Base-by-base conservation (phyloP, 2,797 vertebrate genomes). In the Chelidonichthys spinosus region DNA sequence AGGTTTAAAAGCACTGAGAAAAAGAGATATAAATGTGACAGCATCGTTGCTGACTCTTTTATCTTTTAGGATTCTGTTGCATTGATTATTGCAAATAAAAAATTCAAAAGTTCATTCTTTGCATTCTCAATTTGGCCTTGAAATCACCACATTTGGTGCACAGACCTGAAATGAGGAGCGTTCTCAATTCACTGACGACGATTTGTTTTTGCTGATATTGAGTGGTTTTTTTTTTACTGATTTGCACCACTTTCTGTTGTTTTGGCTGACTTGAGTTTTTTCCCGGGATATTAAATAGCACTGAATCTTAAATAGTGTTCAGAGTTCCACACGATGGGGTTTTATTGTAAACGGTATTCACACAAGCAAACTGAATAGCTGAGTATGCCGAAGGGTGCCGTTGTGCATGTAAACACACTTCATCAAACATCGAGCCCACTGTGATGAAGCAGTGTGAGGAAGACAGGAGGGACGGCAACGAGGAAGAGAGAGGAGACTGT, bases 401-500 rank as follows among this genome's bases (percentile, higher is more conserved):
- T 17, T 52, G 5, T 39, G 55, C 62, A 46, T 40, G 61, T 76
- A 66, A 90, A 84, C 69, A 79, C 52, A 65, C 11, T 72, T 4
- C 43, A 66, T 83, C 58, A 79, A 42, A 50, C 9, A 47, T 58
- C 11, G 7, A 35, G 18, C 33, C 17, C 53, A 39, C 42, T 87
- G 39, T 76, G 61, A 78, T 78, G 66, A 84, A 68, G 36, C 35
- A 33, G 44, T 49, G 64, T 65, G 60, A 73, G 76, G 36, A 78
- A 71, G 59, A 71, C 69, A 18, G n/a, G 39, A 78, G 61, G 68
- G 76, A 44, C 32, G 69, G 32, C 68, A 59, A 60, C 52, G 54
- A 65, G 62, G 69, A 59, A 78, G 53, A 68, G 66, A 75, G 77
- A 74, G 53, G 69, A 68, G 74, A 64, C 66, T 83, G 59, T 78